Conservation (phyloP, 2,797 vertebrate genomes). For the Oryzias dopingdopingensis region DNA sequence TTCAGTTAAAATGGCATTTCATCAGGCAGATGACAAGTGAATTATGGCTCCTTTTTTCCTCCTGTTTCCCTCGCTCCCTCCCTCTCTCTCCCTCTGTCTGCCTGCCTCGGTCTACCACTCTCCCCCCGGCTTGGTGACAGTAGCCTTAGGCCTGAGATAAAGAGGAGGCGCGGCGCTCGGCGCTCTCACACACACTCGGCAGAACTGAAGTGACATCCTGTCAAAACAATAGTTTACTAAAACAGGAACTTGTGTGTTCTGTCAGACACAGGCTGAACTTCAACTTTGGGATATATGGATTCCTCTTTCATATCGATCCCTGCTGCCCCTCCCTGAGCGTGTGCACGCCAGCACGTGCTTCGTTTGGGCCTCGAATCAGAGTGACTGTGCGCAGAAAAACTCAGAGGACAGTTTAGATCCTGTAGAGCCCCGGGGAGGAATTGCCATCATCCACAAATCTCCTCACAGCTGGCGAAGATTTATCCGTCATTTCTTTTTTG, state of each 20-base stretch:
- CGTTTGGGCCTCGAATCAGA: slow-evolving; percentile 61
- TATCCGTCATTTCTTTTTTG: slow-evolving; percentile 24
- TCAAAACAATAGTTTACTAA: slow-evolving; percentile 90
- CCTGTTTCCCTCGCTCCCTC: slow-evolving; percentile 55
- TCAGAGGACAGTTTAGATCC: slow-evolving; percentile 72
- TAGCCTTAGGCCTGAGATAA: slow-evolving; percentile 98
- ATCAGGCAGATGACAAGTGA: slow-evolving; percentile 79
- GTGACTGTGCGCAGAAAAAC: slow-evolving; percentile 57
- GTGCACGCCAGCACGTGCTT: slow-evolving; percentile 43
- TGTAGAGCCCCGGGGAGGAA: slow-evolving; percentile 61
- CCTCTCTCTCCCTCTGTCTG: slow-evolving; percentile 63
- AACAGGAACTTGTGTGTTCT: slow-evolving; percentile 82
- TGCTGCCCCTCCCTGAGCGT: slow-evolving; percentile 6
- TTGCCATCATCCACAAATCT: slow-evolving; percentile 64
- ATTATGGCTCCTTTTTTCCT: slow-evolving; percentile 70
- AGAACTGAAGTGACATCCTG: slow-evolving; percentile 98
- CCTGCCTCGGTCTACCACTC: slow-evolving; percentile 83
- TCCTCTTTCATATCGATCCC: slow-evolving; percentile 66
- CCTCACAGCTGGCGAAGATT: slow-evolving; percentile 45
- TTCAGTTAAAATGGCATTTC: slow-evolving; percentile 87
- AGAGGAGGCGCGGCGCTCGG: slow-evolving; percentile 85
- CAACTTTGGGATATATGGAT: slow-evolving; percentile 77
- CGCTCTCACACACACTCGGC: slow-evolving; percentile 75
- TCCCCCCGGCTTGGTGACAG: slow-evolving; percentile 96
- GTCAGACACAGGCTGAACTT: slow-evolving; percentile 78